Base-by-base conservation (phyloP, 2,113 vertebrate species). In the Tenrec ecaudatus region DNA sequence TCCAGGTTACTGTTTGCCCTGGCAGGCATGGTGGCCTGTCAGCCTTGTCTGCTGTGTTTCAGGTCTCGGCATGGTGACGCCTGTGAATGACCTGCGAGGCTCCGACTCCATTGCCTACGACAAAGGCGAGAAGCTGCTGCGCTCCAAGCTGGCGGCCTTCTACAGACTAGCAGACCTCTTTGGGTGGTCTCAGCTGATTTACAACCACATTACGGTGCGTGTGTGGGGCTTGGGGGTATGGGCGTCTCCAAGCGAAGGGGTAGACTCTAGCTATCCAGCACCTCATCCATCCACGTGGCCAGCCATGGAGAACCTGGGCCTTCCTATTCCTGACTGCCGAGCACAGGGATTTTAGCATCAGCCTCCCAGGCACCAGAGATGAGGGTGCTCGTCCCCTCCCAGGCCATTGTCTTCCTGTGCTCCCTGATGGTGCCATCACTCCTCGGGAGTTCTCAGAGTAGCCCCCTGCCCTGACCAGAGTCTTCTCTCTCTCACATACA, bases 41-140 rank as follows among this genome's bases (percentile, higher is more conserved):
- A 27, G 4, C 12, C 1, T 92, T 87, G 17, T 62, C 17, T 92
- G 84, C 10, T 92, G 3, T 8, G 29, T 95, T 94, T 92, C 88
- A 99, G 99, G 99, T 98, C 98, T 99, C 95, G 99, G 99, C 25
- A 99, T 99, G 99, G 99, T 99, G 94, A 99, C 99, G 27, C 99
- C 99, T 0, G 99, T 99, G 94, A 99, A 99, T 80, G 99, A 99
- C 96, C 98, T 99, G 10, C 98, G 99, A 47, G 99, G 99, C 12
- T 99, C 99, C 0, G 99, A 99, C 97, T 99, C 99, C 0, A 99
- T 99, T 68, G 99, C 99, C 38, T 99, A 99, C 27, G 99, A 99
- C 94, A 99, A 99, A 95, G 99, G 99, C 29, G 99, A 99, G 98
- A 99, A 99, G 94, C 95, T 99, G 64, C 96, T 99, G 69, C 98